Conservation (phyloP, 2,113 vertebrate genomes). For the Cinclus cinclus region DNA sequence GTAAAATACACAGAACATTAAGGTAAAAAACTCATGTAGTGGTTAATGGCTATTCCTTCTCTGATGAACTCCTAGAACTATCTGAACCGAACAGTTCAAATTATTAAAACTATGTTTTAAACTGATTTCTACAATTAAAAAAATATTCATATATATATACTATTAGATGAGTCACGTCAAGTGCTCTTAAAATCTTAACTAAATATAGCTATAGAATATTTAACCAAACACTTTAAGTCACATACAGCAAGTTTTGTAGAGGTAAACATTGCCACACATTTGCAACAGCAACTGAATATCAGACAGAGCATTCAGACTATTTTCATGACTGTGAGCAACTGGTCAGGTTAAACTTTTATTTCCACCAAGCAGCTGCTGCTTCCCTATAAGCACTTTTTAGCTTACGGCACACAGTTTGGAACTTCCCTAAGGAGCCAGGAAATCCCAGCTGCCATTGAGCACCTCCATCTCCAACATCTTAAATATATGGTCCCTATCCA, state of each 20-base stretch:
- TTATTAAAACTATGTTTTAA: slow-evolving; percentile 45
- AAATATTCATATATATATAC: slow-evolving; percentile 60
- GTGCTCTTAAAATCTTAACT: slow-evolving; percentile 44
- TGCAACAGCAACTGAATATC: slow-evolving; percentile 38
- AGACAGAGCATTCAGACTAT: not conserved
- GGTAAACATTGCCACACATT: slow-evolving; percentile 58
- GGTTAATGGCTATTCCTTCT: slow-evolving; percentile 31
- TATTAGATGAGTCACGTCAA: slow-evolving; percentile 9
- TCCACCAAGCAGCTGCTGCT: not conserved
- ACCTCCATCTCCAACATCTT: not conserved
- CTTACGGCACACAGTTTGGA: not conserved
- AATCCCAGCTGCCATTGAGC: not conserved
- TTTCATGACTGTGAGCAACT: not conserved
- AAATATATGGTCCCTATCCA: not conserved
- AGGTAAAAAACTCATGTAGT: not conserved
- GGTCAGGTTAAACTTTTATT: not conserved
- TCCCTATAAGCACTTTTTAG: not conserved
- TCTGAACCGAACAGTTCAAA: slow-evolving; percentile 26
- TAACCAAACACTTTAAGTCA: slow-evolving; percentile 37
- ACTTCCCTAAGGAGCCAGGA: not conserved
- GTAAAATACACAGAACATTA: not conserved
- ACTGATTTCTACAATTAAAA: slow-evolving; percentile 57
- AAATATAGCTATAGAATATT: slow-evolving; percentile 56
- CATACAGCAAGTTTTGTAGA: slow-evolving; percentile 52
- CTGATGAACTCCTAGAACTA: not conserved